Percentiles rank a stretch among this genome's conserved stretches.
phyloP scores from a whole-genome alignment of 2,888 invertebrate species.

The Rotaria socialis region DNA sequence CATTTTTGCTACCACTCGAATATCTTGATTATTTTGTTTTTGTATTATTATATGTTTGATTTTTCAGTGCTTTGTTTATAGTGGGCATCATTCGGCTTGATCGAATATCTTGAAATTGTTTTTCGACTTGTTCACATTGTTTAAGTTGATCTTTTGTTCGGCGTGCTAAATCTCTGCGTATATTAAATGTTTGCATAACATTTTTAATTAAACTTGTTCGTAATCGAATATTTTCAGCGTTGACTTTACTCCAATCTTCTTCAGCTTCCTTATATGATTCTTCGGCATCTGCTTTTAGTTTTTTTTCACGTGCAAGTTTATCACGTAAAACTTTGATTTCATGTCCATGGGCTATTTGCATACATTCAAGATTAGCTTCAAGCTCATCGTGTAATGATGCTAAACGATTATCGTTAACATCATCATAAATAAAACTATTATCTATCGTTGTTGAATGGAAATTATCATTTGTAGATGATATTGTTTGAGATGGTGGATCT shows the following conservation, averaged over 20 bases:
- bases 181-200: constrained; percentile 16
- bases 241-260: neutral
- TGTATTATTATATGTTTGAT: neutral
- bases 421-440: neutral
- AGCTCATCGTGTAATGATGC: neutral
- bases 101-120: neutral
- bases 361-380: constrained; percentile 2
- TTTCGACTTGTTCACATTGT: neutral
- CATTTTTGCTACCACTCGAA: too few relatives aligned
- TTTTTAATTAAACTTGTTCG: constrained; percentile 4
- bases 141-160: neutral
- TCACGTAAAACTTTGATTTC: neutral
- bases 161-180: neutral
- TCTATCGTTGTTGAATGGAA: neutral
- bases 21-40: neutral
- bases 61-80: neutral
- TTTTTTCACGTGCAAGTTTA: neutral
- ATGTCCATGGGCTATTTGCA: neutral
- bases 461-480: neutral
- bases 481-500: neutral
- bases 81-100: neutral
- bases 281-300: neutral
- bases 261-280: neutral
- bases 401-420: neutral
- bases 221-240: neutral